These are phyloP conservation scores for Typhlomys cinereus DNA, from an alignment of 2,113 vertebrate genomes.

Conservation along the genomic window DNA sequence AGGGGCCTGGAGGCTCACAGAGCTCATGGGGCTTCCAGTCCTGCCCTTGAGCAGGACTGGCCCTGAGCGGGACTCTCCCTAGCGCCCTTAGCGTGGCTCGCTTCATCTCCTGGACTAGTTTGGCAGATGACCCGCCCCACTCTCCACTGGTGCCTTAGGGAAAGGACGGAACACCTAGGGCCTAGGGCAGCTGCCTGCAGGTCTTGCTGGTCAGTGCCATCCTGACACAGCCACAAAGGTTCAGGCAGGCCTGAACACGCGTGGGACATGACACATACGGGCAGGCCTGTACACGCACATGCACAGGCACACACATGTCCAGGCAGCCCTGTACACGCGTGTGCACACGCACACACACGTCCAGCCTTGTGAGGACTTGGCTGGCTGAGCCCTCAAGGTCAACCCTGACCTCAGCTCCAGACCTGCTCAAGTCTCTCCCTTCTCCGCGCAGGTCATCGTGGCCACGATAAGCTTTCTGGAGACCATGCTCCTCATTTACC, in stretches of 20 bases:
- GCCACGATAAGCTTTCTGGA: slow-evolving; percentile 96
- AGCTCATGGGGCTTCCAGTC: no score
- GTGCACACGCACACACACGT: neutral
- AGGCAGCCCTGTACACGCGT: no score
- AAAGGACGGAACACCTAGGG: neutral
- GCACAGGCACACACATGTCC: no score
- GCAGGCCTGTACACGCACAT: no score
- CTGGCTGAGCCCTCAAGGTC: neutral
- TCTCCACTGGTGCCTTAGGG: neutral
- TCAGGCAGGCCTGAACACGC: neutral
- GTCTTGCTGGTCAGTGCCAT: neutral
- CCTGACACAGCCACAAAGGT: neutral
- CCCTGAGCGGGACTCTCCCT: no score
- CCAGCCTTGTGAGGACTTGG: neutral
- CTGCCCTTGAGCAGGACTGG: no score
- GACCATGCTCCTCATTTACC: slow-evolving; percentile 97
- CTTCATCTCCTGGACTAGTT: neutral
- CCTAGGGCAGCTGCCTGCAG: neutral
- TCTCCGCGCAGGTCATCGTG: slow-evolving; percentile 90
- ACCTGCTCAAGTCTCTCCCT: neutral
- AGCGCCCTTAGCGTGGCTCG: no score
- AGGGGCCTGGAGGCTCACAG: neutral
- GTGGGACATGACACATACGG: neutral
- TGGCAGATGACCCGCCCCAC: neutral
- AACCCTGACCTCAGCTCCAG: neutral